These are phyloP conservation scores for Calephelis perditalis DNA, from an alignment of 2,888 invertebrate genomes.

Conservation along the genomic window DNA sequence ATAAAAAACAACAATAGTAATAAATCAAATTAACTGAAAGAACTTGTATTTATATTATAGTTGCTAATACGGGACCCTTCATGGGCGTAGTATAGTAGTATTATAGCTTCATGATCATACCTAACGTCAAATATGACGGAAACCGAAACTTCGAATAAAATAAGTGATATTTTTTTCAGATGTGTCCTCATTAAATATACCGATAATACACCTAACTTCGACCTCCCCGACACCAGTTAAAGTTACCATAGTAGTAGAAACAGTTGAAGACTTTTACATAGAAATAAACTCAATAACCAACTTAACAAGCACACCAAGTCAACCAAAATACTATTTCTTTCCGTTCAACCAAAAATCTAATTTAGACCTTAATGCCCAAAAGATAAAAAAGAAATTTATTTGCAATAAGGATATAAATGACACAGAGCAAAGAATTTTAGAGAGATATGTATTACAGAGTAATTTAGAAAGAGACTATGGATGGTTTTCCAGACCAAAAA, in stretches of 20 bases:
- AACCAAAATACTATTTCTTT: slow-evolving; percentile 74
- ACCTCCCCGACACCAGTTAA: slow-evolving; percentile 75
- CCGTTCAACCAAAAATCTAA: slow-evolving; percentile 63
- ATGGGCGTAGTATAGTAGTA: too few species aligned
- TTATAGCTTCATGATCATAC: too few species aligned
- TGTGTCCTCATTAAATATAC: slow-evolving; percentile 63
- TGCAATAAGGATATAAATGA: slow-evolving; percentile 70
- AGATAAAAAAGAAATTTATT: slow-evolving; percentile 66
- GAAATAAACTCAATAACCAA: slow-evolving; percentile 58
- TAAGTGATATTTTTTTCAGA: slow-evolving; percentile 39
- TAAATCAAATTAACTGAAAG: too few species aligned
- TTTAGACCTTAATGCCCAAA: slow-evolving; percentile 46
- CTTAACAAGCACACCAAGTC: slow-evolving; percentile 62
- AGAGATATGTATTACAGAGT: slow-evolving; percentile 37
- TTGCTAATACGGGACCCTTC: too few species aligned
- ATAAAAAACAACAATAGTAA: too few species aligned
- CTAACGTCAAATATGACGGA: too few species aligned
- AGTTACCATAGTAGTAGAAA: slow-evolving; percentile 79
- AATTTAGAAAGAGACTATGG: slow-evolving; percentile 36
- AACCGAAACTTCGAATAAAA: not conserved
- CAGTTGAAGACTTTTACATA: slow-evolving; percentile 79
- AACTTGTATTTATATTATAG: too few species aligned
- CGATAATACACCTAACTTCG: slow-evolving; percentile 83
- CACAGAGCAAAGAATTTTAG: slow-evolving; percentile 34
- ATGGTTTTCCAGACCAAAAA: slow-evolving; percentile 59